Evolutionary conservation across 2,888 invertebrate genomes (phyloP), one percentile per base, ranked within the genome.

Genomic region (Drosophila stalkeri): DNA sequence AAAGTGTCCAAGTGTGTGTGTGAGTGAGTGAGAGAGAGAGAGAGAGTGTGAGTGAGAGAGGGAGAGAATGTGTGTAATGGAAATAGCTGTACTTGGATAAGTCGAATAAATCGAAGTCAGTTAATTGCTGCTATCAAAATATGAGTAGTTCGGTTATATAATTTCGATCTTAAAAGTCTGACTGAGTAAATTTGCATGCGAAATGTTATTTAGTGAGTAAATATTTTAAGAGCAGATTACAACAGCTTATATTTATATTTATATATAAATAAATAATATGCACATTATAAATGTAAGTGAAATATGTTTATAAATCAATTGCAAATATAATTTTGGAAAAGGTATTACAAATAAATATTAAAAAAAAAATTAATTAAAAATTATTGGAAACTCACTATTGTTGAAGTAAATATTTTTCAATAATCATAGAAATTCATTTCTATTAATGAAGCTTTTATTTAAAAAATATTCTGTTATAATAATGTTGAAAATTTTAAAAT

Each of bases 61-160:
- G 1, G 27, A 27, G 5, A 27, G 23, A 27, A n/a, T 43, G 43
- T 43, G 20, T 12, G 6, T n/a, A 6, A 37, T 44, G 43, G 59
- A 41, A n/a, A 41, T 43, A 27, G 37, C 7, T 46, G 14, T 35
- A 66, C 44, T 52, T 52, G 44, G 3, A 44, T 14, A 65, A 44
- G 31, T 37, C 6, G 27, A 1, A 5, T 27, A n/a, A 66, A 52
- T 64, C 20, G 14, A 51, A 18, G 31, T 11, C 18, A 35, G 33
- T n/a, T 64, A 55, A 55, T 55, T 55, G 27, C 39, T 6, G n/a
- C 16, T 16, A 39, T 23, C 12, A 3, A n/a, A 51, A 3, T 33
- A 7, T 2, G 20, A 20, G 33, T 12, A 49, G 49, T 18, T 33
- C 18, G 1, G 3, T 1, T 33, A 12, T 33, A 12, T 51, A 20